Conservation (phyloP, 2,888 invertebrate genomes). For the Plutella xylostella region DNA sequence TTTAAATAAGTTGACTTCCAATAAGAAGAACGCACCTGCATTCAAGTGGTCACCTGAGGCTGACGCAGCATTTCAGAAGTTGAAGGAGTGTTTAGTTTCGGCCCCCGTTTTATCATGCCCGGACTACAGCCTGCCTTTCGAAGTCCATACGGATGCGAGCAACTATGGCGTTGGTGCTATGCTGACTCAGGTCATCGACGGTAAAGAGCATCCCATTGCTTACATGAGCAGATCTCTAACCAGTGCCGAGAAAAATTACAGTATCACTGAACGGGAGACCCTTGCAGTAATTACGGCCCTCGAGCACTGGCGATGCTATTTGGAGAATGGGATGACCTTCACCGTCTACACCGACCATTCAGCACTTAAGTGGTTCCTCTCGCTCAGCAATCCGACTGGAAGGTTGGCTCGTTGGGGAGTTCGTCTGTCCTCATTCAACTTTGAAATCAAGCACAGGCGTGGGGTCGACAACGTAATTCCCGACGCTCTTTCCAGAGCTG, state of each 20-base stretch:
- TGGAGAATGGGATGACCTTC: neutral
- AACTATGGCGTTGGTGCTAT: conserved; percentile 4
- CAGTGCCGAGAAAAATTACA: conserved; percentile 6
- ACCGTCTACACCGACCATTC: neutral
- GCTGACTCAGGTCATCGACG: conserved; percentile 5
- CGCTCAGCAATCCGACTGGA: conserved; percentile 3
- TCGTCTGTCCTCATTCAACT: conserved; percentile 5
- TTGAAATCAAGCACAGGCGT: conserved; percentile 7
- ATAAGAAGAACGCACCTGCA: conserved; percentile 15
- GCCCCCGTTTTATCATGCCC: conserved; percentile 9
- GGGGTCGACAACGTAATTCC: conserved; percentile 10
- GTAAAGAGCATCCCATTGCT: conserved; percentile 6
- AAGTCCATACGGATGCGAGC: neutral
- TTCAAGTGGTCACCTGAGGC: conserved; percentile 19
- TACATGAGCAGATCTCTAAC: conserved; percentile 2
- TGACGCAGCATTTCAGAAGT: conserved; percentile 12
- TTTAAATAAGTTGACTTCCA: conserved; percentile 2
- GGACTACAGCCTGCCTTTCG: conserved; percentile 4
- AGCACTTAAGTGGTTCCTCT: conserved; percentile 3
- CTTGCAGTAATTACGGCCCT: neutral
- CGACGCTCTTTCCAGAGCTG: conserved; percentile 7
- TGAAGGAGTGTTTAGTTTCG: conserved; percentile 6
- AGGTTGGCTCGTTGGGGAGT: conserved; percentile 6
- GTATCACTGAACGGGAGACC: conserved; percentile 5
- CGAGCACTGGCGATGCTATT: neutral